These are phyloP conservation scores for Otolemur crassicaudatus DNA, from an alignment of 2,797 vertebrate genomes.

Conservation along the genomic window DNA sequence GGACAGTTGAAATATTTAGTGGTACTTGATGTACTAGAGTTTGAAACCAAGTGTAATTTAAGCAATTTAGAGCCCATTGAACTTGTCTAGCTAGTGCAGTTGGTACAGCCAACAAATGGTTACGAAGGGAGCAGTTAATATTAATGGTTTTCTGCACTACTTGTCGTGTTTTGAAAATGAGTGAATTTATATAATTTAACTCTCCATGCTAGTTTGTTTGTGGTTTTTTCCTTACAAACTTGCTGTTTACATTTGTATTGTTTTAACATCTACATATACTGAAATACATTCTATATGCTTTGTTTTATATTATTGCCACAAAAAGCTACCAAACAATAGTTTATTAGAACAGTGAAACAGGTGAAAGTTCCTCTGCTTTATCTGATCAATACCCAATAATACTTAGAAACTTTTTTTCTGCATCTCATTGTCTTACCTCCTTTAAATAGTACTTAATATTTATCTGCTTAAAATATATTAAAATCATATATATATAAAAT, in stretches of 20 bases:
- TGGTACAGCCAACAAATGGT: slow-evolving; percentile 62
- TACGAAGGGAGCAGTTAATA: slow-evolving; percentile 30
- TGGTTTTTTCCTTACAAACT: slow-evolving; percentile 28
- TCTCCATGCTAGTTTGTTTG: background rate
- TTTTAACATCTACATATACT: slow-evolving; percentile 5
- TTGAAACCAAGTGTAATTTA: slow-evolving; percentile 68
- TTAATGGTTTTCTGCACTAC: slow-evolving; percentile 54
- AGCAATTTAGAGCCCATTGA: slow-evolving; percentile 69
- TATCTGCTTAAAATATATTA: background rate
- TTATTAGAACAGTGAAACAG: slow-evolving; percentile 5
- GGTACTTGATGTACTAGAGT: slow-evolving; percentile 44
- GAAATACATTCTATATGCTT: background rate
- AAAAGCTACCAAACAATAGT: background rate
- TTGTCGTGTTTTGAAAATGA: slow-evolving; percentile 41
- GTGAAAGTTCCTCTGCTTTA: background rate
- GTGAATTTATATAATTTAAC: slow-evolving; percentile 34
- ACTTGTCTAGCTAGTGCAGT: slow-evolving; percentile 60
- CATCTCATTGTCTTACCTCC: background rate
- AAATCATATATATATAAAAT: too few species aligned
- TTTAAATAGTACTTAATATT: slow-evolving; percentile 2
- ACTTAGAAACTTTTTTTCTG: background rate
- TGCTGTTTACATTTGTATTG: background rate
- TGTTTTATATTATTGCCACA: slow-evolving; percentile 12
- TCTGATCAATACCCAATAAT: background rate
- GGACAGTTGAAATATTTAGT: slow-evolving; percentile 62